Percentiles rank a stretch among this genome's conserved stretches.
phyloP scores from a whole-genome alignment of 2,113 vertebrate species.

The Xerus inauris region DNA sequence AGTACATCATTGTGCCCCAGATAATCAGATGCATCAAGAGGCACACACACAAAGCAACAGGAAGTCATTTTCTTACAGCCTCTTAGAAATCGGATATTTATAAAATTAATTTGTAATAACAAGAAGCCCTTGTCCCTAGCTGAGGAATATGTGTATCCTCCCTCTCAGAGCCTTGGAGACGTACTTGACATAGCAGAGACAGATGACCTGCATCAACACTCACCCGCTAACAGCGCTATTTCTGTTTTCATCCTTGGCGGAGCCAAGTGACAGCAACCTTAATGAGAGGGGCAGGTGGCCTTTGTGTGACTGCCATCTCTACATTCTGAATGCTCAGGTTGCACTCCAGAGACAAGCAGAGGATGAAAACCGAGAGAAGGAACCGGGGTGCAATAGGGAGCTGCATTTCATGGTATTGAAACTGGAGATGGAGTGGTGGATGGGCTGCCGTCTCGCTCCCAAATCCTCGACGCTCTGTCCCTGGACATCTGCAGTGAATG shows the following conservation, averaged over 20 bases:
- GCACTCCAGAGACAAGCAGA: neutral
- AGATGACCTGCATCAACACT: constrained; percentile 29
- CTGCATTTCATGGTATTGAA: neutral
- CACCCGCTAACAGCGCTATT: neutral
- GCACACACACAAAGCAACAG: neutral
- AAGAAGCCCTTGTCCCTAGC: constrained; percentile 45
- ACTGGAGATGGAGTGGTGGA: neutral
- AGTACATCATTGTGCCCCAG: neutral
- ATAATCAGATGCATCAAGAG: neutral
- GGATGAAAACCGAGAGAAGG: neutral
- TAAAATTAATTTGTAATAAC: constrained; percentile 57
- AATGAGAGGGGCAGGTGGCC: neutral
- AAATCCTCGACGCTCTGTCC: neutral
- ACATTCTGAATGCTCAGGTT: neutral
- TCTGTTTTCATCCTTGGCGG: neutral
- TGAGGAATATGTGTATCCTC: constrained; percentile 24
- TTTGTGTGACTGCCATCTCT: neutral
- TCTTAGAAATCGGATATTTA: constrained; percentile 59
- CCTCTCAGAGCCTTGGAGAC: neutral
- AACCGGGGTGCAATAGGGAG: neutral
- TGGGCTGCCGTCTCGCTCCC: neutral
- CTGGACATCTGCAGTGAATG: neutral
- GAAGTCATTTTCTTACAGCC: constrained; percentile 35
- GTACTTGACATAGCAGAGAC: constrained; percentile 58
- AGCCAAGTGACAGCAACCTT: neutral